Evolutionary conservation across 2,797 vertebrate genomes (phyloP).

Genomic region (Tapirus indicus): DNA sequence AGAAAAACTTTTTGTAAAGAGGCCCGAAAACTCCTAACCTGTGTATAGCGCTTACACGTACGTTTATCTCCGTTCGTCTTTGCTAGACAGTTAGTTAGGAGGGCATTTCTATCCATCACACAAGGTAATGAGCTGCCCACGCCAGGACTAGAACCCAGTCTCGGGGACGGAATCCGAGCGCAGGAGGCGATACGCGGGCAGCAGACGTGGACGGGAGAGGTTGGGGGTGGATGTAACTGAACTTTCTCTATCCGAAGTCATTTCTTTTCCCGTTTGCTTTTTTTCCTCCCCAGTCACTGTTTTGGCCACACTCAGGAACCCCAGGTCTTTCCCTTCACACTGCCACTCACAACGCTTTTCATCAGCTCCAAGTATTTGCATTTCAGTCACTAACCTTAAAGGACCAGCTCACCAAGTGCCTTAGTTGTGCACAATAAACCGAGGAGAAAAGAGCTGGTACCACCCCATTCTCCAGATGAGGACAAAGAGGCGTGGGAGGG

Average conservation of each 20-base stretch:
- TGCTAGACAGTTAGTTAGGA: too few relatives aligned
- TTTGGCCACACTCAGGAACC: not conserved
- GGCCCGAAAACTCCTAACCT: conserved; percentile 13
- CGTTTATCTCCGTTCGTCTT: not conserved
- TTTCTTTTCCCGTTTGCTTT: not conserved
- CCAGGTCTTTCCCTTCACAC: not conserved
- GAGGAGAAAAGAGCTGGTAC: not conserved
- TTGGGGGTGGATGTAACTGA: too few relatives aligned
- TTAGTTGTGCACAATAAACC: not conserved
- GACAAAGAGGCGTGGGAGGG: not conserved
- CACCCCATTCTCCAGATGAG: not conserved
- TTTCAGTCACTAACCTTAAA: not conserved
- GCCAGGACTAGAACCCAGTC: not conserved
- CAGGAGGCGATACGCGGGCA: not conserved
- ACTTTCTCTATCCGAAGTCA: not conserved
- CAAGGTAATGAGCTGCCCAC: not conserved
- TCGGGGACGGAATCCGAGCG: not conserved
- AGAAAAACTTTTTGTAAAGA: conserved; percentile 63
- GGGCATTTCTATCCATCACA: not conserved
- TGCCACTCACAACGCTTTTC: not conserved
- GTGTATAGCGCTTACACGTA: not conserved
- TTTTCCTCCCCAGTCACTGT: not conserved
- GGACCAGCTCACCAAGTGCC: not conserved
- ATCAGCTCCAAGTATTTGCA: not conserved
- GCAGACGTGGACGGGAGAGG: not conserved